Conservation (phyloP, 1,140 invertebrate species). For the Gonatopus flavifemur region DNA sequence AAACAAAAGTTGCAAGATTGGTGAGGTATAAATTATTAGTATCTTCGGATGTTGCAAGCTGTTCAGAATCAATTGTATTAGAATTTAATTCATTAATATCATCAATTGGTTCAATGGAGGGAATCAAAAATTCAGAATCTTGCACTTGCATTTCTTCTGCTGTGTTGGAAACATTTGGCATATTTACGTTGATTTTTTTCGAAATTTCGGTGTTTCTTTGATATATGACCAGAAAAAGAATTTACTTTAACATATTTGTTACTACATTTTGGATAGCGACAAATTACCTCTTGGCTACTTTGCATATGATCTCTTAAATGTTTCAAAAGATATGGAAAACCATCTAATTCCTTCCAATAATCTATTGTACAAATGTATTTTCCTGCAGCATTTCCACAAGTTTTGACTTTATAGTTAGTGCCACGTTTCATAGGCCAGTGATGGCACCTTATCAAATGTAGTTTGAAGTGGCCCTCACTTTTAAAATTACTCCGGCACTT, state of each 20-base stretch:
- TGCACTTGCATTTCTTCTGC: background rate
- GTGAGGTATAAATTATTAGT: too few species aligned
- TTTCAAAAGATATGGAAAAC: background rate
- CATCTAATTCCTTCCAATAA: background rate
- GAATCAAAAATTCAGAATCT: too few species aligned
- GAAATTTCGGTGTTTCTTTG: constrained; percentile 3
- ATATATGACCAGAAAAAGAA: constrained; percentile 7
- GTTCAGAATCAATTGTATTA: background rate
- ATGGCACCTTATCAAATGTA: too few species aligned
- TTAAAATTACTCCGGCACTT: too few species aligned
- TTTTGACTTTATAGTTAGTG: too few species aligned
- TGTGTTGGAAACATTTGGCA: background rate
- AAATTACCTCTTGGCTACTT: constrained; percentile 1
- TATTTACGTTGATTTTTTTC: background rate
- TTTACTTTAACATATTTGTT: background rate
- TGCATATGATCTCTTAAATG: constrained; percentile 5
- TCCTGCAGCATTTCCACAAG: too few species aligned
- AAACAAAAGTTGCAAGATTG: constrained; percentile 14
- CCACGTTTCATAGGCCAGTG: too few species aligned
- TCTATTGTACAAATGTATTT: too few species aligned
- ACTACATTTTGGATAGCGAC: background rate
- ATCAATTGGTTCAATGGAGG: too few species aligned
- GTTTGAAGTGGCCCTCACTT: too few species aligned
- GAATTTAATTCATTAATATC: background rate
- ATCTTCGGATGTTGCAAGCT: background rate